These are phyloP conservation scores for Ips nitidus DNA, from an alignment of 1,140 invertebrate species.

Conservation along the genomic window DNA sequence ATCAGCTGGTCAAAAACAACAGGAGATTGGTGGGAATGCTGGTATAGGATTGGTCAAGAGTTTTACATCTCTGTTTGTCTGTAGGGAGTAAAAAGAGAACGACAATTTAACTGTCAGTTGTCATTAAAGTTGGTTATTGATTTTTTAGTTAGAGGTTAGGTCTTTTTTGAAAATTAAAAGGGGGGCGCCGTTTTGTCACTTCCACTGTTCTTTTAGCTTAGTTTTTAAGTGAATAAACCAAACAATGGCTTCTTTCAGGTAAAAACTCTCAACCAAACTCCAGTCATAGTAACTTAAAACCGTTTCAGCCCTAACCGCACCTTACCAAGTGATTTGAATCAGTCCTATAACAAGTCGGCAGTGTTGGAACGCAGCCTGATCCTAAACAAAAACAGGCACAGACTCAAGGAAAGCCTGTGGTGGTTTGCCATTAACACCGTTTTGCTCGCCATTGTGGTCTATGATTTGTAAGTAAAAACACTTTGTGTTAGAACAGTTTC, in stretches of 20 bases:
- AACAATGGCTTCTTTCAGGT: conserved; percentile 3
- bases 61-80: too few species aligned
- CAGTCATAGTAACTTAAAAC: too few species aligned
- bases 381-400: conserved; percentile 38
- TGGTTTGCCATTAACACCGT: conserved; percentile 46
- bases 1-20: not conserved
- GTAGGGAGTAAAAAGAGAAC: too few species aligned
- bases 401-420: conserved; percentile 37
- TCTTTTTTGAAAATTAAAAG: too few species aligned
- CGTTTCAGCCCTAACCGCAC: conserved; percentile 16
- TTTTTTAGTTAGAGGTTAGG: too few species aligned
- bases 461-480: conserved; percentile 47
- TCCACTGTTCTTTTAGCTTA: too few species aligned
- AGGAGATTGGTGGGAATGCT: not conserved
- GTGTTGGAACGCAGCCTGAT: conserved; percentile 41
- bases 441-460: conserved; percentile 42
- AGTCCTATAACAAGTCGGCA: conserved; percentile 7
- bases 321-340: not conserved
- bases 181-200: too few species aligned
- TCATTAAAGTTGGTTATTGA: too few species aligned
- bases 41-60: too few species aligned
- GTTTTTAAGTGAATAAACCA: not conserved
- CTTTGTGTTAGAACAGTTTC: not conserved
- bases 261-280: not conserved
- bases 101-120: too few species aligned